Base-by-base conservation (phyloP, 1,140 invertebrate species). In the Eueides isabella region DNA sequence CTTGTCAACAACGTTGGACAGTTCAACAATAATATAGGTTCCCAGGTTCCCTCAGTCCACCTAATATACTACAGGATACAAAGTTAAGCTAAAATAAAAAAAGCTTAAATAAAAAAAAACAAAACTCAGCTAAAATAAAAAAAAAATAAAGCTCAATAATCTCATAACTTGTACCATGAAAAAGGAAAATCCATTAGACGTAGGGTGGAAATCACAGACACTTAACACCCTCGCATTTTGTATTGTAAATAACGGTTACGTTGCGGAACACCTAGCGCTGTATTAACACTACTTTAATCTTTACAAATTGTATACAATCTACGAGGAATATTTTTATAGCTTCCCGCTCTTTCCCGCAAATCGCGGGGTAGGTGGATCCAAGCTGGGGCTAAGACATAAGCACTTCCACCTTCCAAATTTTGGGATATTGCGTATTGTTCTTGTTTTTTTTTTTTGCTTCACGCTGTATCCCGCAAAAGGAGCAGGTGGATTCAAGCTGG, bases 181-280 rank as follows among this genome's bases (percentile, higher is more conserved):
- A 55, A 55, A 26, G 48, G 48, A 55, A 55, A 55, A 55, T 55
- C 48, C 48, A 55, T 55, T 55, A 55, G 48, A 23, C 48, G 19
- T 19, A 55, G 48, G 48, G 48, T 55, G 48, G 19, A 55, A 55
- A 55, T 55, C 48, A 55, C 48, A 55, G 48, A 55, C 48, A 23
- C 48, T 55, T 55, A 55, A 55, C 48, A 26, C 48, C 48, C 48
- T 26, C 48, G 19, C 48, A 11, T 55, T 55, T 55, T 55, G 19
- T 55, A 55, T 55, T 55, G 48, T 55, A 55, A 55, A 55, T 55
- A 55, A 55, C 48, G 9, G 48, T 26, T 55, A 55, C 48, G 48
- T 55, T 55, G 23, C 19, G 19, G 48, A 55, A 55, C 48, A 55
- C 48, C 48, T 55, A 26, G 23, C 19, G 48, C 48, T 55, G 12